Evolutionary conservation across 2,888 invertebrate genomes (phyloP), one percentile per base, ranked within the genome.

Genomic region (Nephrocerus scutellatus): DNA sequence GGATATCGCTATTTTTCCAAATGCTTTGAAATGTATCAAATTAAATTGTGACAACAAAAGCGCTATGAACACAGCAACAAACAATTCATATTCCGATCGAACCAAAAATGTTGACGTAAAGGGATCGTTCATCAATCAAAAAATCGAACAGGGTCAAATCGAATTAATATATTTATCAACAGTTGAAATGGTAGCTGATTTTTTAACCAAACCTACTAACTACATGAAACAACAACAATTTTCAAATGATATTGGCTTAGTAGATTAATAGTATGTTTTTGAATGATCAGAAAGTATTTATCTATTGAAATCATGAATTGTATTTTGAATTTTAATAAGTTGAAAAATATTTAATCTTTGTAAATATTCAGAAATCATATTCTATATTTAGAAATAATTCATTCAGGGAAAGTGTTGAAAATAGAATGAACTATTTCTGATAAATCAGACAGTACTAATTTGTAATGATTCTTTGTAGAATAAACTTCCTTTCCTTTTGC

Each of bases 11-110:
- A 12, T 41, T 13, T 14, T 33, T 23, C 30, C 41, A 6, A 8
- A 32, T 18, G 7, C 18, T 12, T 15, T 24, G 9, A 36, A 41
- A 14, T 20, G 15, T 5, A 33, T 37, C 14, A 19, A 28, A 10
- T 9, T 43, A 6, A 26, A 20, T 28, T 43, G 36, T n/a, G 36
- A 43, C 25, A 40, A 43, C 15, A 39, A 39, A 33, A 36, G 39
- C n/a, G 37, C 39, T 16, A 43, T 43, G 5, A 39, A 39, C 15
- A 12, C 36, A 6, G 20, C 29, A 20, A 30, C 22, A 29, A 37
- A 36, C n/a, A 37, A 33, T 14, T 22, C 23, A 14, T 41, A 37
- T 9, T 37, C 36, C 10, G 12, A 32, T 16, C 28, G 41, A 22
- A 41, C 41, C 8, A 41, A 41, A 16, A 32, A 41, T 21, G 32